Evolutionary conservation across 2,113 vertebrate genomes (phyloP).

Genomic region (Alces alces): DNA sequence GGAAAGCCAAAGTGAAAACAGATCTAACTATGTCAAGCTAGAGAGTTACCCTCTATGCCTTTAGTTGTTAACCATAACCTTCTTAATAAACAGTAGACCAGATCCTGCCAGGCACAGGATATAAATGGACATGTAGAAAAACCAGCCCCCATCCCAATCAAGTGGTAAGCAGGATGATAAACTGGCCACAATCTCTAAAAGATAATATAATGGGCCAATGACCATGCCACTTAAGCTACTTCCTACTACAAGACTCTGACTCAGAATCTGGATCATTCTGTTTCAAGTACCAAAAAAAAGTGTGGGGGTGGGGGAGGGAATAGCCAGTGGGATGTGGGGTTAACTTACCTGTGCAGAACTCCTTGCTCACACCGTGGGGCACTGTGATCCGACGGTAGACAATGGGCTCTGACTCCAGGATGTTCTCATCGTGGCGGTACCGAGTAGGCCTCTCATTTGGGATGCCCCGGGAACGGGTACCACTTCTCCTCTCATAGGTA

Average conservation of each 20-base stretch:
- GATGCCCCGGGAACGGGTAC: slow-evolving; percentile 87
- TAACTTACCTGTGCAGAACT: slow-evolving; percentile 93
- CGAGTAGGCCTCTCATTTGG: slow-evolving; percentile 89
- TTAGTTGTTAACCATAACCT: neutral
- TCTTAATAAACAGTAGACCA: neutral
- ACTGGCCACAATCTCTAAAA: neutral
- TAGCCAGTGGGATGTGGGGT: neutral
- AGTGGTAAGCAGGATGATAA: neutral
- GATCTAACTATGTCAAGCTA: neutral
- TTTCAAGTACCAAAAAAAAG: neutral
- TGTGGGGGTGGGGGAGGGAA: neutral
- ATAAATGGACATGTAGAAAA: neutral
- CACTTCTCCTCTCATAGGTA: slow-evolving; percentile 87
- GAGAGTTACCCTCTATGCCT: neutral
- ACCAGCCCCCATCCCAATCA: neutral
- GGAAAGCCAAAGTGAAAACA: neutral
- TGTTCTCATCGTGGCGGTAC: slow-evolving; percentile 96
- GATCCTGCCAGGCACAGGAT: neutral
- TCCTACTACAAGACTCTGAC: neutral
- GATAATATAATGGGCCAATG: neutral
- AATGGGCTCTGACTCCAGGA: slow-evolving; percentile 92
- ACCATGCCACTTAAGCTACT: neutral
- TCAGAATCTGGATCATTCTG: neutral
- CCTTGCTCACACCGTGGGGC: slow-evolving; percentile 87
- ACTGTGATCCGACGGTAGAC: slow-evolving; percentile 95